Evolutionary conservation across 2,797 vertebrate genomes (phyloP).

Genomic region (Carduelis carduelis): DNA sequence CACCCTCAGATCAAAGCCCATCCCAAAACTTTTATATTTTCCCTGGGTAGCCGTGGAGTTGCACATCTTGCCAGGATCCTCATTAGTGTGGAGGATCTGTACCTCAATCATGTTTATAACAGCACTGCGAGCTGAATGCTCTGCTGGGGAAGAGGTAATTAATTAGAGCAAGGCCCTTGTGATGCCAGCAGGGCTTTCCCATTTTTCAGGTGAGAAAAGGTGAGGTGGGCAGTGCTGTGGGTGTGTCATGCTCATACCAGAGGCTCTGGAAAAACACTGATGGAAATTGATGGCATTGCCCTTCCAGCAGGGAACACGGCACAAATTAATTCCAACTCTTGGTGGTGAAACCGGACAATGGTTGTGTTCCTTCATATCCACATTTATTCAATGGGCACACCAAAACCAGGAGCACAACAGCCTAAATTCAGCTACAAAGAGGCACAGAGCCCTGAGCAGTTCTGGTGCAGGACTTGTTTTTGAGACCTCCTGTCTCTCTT

Average conservation of each 20-base stretch:
- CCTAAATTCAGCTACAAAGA: neutral
- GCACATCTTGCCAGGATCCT: neutral
- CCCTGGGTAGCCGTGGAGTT: neutral
- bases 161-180: neutral
- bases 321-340: neutral
- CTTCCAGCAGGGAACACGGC: neutral
- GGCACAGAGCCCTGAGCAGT: neutral
- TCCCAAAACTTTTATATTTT: neutral
- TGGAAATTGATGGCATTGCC: neutral
- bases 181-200: neutral
- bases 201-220: neutral
- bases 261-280: accelerated
- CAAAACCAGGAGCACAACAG: neutral
- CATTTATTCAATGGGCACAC: neutral
- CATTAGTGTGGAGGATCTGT: neutral
- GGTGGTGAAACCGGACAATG: neutral
- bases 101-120: neutral
- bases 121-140: accelerated
- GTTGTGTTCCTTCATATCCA: neutral
- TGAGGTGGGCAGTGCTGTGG: neutral
- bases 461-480: neutral
- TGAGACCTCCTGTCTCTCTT: neutral
- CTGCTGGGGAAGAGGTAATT: neutral
- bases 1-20: neutral
- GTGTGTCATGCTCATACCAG: accelerated